Evolutionary conservation across 2,888 invertebrate genomes (phyloP), one percentile per base, ranked within the genome.

Genomic region (Tenthredo distinguenda): DNA sequence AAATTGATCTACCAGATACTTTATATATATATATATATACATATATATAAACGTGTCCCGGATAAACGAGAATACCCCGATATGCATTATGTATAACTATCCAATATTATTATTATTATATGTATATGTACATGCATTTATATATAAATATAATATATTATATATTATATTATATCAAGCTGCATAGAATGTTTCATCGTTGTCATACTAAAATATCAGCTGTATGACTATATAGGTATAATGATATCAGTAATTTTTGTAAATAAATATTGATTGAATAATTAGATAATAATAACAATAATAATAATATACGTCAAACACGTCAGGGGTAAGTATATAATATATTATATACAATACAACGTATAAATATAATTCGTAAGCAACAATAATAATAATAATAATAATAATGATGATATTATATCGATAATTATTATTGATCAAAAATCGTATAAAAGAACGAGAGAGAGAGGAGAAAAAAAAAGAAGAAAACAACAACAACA

Each of bases 401-500:
- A 26, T 71, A 71, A 71, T 71, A n/a, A 34, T 71, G 6, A 26
- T 26, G 26, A 26, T 26, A 26, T 26, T 26, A 26, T 62, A 37
- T 43, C 9, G 15, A 74, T 74, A 47, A 74, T 43, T 12, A 77
- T 86, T 43, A 47, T 47, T 47, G 3, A 47, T 34, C 37, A 71
- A 71, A 26, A 65, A 65, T 65, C 26, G 65, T 31, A 84, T 84
- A 9, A 76, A 86, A 84, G 37, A 26, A 26, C 26, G 26, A 26
- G 26, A 26, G 26, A 26, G 26, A 26, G 26, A 26, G 0, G 1
- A 26, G 68, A 47, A 21, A 76, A 71, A 84, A 81, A 47, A 77
- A 34, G 85, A 81, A 77, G 71, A 84, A 77, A 71, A 7, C 18
- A 34, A n/a, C 31, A 84, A 88, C 86, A 6, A 37, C 37, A 37